Evolutionary conservation across 1,140 invertebrate genomes (phyloP), one percentile per base, ranked within the genome.

Genomic region (Drosophila pectinifera): DNA sequence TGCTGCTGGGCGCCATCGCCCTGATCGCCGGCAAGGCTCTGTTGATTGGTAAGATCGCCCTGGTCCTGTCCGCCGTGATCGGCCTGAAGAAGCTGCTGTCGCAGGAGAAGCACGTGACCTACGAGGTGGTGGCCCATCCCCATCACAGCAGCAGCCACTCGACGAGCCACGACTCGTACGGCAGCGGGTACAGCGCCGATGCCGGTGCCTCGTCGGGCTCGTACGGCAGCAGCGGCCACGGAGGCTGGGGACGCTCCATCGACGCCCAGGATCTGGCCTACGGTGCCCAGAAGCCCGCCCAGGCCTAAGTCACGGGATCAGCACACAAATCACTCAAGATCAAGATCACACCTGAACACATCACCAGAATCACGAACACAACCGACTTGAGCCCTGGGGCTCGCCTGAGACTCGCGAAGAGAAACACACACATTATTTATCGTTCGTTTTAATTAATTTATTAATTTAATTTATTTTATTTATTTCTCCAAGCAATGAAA

Each of bases 11-110:
- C 28, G 96, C 95, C 36, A 96, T 97, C 68, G 96, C 96, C 13
- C 92, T 97, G 68, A 96, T 97, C 75, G 96, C 96, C 42, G 96
- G 96, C 62, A 97, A 97, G 91, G 96, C 96, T 51, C 93, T 97
- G 78, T 91, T 97, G 57, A 95, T 97, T 76, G 96, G 96, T 80
- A 97, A 97, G 92, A 95, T 97, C 77, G 96, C 96, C 5, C 93
- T 97, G 51, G 95, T 97, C 0, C 94, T 97, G 18, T 96, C 96
- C 0, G 95, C 95, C 49, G 95, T 97, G 38, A 96, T 97, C 77
- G 96, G 96, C 2, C 92, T 97, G 91, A 97, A 97, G 94, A 97
- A 97, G 89, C 92, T 97, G 8, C 91, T 97, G 43, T 93, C 94
- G 56, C 94, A 95, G 90, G 95, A 95, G 91, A 97, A 97, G 90